These are phyloP conservation scores for Solea senegalensis DNA, from an alignment of 2,113 vertebrate species.

Conservation along the genomic window DNA sequence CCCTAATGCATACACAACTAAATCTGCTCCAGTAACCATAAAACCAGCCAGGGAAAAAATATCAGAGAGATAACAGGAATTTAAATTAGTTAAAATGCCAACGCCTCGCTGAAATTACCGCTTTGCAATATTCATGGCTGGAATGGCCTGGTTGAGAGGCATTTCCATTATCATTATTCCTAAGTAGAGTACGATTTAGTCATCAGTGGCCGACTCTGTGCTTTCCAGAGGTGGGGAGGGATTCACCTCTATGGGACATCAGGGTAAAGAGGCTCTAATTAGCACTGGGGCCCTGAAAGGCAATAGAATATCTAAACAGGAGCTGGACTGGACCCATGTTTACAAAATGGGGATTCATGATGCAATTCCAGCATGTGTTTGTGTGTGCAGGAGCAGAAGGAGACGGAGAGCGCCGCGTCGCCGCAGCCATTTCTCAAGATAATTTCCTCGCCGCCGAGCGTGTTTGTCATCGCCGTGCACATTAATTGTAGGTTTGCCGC, in stretches of 20 bases:
- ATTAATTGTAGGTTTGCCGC: constrained; percentile 97
- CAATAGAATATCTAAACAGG: constrained; percentile 39
- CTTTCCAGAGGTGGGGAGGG: constrained; percentile 67
- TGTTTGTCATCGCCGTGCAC: constrained; percentile 89
- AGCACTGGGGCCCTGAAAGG: constrained; percentile 51
- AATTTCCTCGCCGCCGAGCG: constrained; percentile 90
- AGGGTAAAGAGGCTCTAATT: constrained; percentile 67
- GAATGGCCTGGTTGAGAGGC: constrained; percentile 75
- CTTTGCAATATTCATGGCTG: constrained; percentile 78
- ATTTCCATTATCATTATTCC: constrained; percentile 77
- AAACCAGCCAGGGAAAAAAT: constrained; percentile 42
- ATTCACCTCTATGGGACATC: constrained; percentile 68
- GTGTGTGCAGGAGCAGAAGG: neutral
- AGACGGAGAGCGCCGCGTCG: constrained; percentile 50
- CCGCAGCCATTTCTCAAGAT: constrained; percentile 88
- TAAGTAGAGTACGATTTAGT: constrained; percentile 75
- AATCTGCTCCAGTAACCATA: constrained; percentile 64
- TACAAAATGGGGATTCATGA: constrained; percentile 59
- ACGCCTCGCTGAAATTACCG: constrained; percentile 71
- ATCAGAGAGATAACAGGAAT: constrained; percentile 67
- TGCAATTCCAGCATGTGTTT: constrained; percentile 34
- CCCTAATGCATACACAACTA: constrained; percentile 61
- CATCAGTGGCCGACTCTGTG: constrained; percentile 61
- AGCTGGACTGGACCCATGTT: constrained; percentile 50
- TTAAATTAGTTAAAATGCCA: constrained; percentile 81